Percentiles rank a stretch among this genome's conserved stretches.
Conservation (phyloP, 2,888 invertebrate genomes). For the Schrankia costaestrigalis region DNA sequence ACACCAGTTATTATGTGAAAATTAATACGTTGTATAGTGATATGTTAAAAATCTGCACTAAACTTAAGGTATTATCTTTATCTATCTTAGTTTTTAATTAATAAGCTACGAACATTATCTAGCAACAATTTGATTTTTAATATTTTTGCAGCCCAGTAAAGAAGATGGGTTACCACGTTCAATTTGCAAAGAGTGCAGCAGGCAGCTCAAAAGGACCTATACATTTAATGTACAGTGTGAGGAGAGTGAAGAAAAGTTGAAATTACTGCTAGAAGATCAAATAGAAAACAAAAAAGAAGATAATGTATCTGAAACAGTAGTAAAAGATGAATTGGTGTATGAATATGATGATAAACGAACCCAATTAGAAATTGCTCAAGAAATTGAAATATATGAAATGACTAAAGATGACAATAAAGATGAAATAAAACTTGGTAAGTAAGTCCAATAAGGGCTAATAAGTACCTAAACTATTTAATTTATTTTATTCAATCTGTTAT, state of each 20-base stretch:
- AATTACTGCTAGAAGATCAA: conserved; percentile 31
- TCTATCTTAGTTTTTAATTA: no score
- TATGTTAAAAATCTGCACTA: conserved; percentile 62
- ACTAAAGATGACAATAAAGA: conserved; percentile 28
- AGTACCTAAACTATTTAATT: no score
- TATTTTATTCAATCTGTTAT: no score
- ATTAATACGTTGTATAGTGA: conserved; percentile 57
- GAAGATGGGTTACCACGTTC: conserved; percentile 61
- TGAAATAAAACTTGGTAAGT: conserved; percentile 45
- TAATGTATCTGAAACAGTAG: conserved; percentile 6
- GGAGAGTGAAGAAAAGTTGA: conserved; percentile 55
- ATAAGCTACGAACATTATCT: no score
- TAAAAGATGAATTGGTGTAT: conserved; percentile 22
- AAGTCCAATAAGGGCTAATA: no score
- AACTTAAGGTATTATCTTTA: conserved; percentile 51
- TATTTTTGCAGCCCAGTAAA: conserved; percentile 46
- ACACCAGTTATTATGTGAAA: conserved; percentile 55
- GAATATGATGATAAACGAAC: conserved; percentile 9
- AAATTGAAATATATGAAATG: conserved; percentile 25
- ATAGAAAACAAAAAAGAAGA: conserved; percentile 3
- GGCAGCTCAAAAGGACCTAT: conserved; percentile 58
- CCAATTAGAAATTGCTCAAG: background rate
- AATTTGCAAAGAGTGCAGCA: conserved; percentile 66
- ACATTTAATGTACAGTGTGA: conserved; percentile 61
- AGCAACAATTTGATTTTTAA: background rate